Evolutionary conservation across 2,797 vertebrate genomes (phyloP).

Genomic region (Percopsis omiscomaycus): DNA sequence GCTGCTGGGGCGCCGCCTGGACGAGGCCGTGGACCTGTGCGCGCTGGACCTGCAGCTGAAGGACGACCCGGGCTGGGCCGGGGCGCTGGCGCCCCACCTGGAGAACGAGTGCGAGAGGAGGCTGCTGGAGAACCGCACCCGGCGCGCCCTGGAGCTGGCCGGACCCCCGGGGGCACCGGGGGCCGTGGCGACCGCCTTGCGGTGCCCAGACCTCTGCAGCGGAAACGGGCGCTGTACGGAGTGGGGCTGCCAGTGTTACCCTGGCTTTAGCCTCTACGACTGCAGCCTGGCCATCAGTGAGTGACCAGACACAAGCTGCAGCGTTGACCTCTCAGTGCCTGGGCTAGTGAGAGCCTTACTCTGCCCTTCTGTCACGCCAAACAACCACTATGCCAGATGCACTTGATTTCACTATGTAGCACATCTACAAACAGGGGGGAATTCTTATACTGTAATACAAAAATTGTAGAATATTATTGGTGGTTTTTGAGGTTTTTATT

Average conservation of each 20-base stretch:
- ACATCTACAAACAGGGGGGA: too few species aligned
- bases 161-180: background rate
- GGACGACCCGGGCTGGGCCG: constrained; percentile 76
- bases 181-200: constrained; percentile 64
- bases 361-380: too few species aligned
- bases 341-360: too few species aligned
- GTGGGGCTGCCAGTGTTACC: constrained; percentile 78
- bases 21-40: constrained; percentile 74
- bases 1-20: constrained; percentile 71
- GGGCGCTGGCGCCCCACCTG: constrained; percentile 72
- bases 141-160: constrained; percentile 31
- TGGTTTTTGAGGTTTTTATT: too few species aligned
- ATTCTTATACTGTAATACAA: background rate
- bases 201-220: constrained; percentile 76
- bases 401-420: too few species aligned
- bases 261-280: constrained; percentile 75
- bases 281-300: constrained; percentile 79
- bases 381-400: too few species aligned
- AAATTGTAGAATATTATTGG: background rate
- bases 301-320: constrained; percentile 27
- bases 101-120: constrained; percentile 84
- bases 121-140: constrained; percentile 70
- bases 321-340: too few species aligned
- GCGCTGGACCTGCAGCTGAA: constrained; percentile 81
- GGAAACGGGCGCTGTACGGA: constrained; percentile 76